These are phyloP conservation scores for Etheostoma cragini DNA, from an alignment of 2,113 vertebrate species.

Conservation along the genomic window DNA sequence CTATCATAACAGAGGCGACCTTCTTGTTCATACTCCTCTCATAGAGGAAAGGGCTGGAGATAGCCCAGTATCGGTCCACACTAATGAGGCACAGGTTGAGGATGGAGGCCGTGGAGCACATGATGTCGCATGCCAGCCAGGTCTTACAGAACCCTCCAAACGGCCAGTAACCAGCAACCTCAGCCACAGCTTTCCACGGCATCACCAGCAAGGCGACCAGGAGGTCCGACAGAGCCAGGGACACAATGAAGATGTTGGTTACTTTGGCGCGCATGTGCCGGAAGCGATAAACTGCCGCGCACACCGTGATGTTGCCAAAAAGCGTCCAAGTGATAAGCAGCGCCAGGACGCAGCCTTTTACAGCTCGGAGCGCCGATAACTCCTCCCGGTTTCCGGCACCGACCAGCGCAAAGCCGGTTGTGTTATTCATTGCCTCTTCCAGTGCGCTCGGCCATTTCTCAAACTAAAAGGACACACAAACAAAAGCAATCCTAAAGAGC, in stretches of 20 bases:
- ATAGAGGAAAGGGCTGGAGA: constrained; percentile 75
- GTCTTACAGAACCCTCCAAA: constrained; percentile 73
- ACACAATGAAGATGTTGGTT: constrained; percentile 80
- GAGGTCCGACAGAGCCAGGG: constrained; percentile 79
- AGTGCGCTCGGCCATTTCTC: constrained; percentile 11
- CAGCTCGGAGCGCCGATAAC: constrained; percentile 45
- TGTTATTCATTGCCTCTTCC: constrained; percentile 62
- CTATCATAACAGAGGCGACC: constrained; percentile 72
- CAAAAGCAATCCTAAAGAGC: background rate
- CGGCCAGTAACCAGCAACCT: constrained; percentile 76
- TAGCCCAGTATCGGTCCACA: constrained; percentile 77
- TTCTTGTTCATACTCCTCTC: constrained; percentile 73
- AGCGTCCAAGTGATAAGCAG: constrained; percentile 81
- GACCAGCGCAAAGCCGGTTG: constrained; percentile 15
- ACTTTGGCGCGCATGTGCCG: constrained; percentile 78
- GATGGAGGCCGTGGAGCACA: constrained; percentile 79
- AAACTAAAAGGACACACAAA: background rate
- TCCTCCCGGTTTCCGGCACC: constrained; percentile 26
- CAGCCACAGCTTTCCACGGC: constrained; percentile 79
- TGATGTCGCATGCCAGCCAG: constrained; percentile 78
- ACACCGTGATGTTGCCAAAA: constrained; percentile 77
- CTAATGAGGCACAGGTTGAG: constrained; percentile 77
- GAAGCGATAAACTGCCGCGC: constrained; percentile 73
- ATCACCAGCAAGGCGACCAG: constrained; percentile 80
- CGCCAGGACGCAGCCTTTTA: constrained; percentile 69